These are phyloP conservation scores for Temnothorax nylanderi DNA, from an alignment of 1,140 invertebrate genomes.

Conservation along the genomic window DNA sequence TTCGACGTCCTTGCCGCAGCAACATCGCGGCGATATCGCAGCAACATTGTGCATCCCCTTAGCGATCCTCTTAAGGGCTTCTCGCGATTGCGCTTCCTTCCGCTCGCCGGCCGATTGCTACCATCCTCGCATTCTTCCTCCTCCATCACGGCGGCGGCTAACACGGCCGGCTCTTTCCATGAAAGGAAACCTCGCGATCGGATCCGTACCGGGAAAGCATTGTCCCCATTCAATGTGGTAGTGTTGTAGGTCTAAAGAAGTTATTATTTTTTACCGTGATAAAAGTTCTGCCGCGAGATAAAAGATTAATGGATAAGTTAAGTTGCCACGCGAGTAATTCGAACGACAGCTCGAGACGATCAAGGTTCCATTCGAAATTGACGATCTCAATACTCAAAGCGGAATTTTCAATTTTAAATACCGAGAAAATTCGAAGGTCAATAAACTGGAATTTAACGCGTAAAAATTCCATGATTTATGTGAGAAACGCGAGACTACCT, in stretches of 20 bases:
- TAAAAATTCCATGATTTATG: background rate
- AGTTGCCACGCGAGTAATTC: background rate
- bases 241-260: constrained; percentile 30
- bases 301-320: background rate
- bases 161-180: constrained; percentile 46
- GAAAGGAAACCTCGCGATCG: constrained; percentile 8
- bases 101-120: constrained; percentile 44
- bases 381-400: too few species aligned
- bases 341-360: background rate
- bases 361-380: background rate
- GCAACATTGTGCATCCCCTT: constrained; percentile 39
- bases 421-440: background rate
- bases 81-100: constrained; percentile 54
- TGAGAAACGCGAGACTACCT: background rate
- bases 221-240: constrained; percentile 42
- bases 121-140: constrained; percentile 57
- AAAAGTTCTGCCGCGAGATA: background rate
- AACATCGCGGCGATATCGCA: constrained; percentile 45
- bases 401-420: constrained; percentile 26
- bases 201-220: constrained; percentile 30
- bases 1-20: constrained; percentile 36
- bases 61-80: constrained; percentile 37
- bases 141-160: constrained; percentile 45
- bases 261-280: background rate
- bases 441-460: background rate